Percentiles rank a stretch among this genome's conserved stretches.
Evolutionary conservation across 2,113 vertebrate genomes (phyloP).

Genomic region (Heterochromis multidens): DNA sequence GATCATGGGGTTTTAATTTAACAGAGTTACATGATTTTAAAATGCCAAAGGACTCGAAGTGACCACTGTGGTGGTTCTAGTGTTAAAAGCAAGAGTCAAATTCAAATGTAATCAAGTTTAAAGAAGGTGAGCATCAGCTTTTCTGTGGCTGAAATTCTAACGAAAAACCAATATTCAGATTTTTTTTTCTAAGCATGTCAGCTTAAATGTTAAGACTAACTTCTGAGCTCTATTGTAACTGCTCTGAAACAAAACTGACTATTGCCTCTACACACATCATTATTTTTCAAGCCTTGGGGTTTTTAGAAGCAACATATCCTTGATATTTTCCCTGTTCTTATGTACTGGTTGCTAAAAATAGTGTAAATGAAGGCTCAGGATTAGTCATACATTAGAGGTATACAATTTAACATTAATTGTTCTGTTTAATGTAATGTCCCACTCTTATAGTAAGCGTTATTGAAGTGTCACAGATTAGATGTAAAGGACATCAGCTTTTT

Average conservation of each 20-base stretch:
- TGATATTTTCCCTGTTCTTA: no score
- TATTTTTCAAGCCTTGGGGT: no score
- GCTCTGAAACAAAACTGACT: no score
- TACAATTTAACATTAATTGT: not conserved
- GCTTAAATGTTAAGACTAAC: no score
- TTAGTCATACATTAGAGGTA: not conserved
- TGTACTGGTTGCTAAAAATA: not conserved
- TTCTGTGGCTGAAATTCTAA: no score
- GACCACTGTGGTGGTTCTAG: not conserved
- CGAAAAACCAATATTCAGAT: no score
- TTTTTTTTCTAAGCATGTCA: no score
- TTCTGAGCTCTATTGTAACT: no score
- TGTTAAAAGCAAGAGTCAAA: not conserved
- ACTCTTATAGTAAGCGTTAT: not conserved
- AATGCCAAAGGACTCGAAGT: not conserved
- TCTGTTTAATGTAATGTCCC: not conserved
- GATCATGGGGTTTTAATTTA: not conserved
- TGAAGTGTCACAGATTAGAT: not conserved
- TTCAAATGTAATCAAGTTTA: not conserved
- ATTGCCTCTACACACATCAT: no score
- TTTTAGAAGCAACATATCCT: no score
- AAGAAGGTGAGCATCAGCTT: no score
- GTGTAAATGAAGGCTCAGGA: not conserved
- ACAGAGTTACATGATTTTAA: not conserved
- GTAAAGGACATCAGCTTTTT: not conserved